A percentile compares a stretch with the other conserved stretches of the same genome.
These are phyloP conservation scores for Pangasius mekongensis DNA, from an alignment of 2,797 vertebrate species.

Conservation along the genomic window DNA sequence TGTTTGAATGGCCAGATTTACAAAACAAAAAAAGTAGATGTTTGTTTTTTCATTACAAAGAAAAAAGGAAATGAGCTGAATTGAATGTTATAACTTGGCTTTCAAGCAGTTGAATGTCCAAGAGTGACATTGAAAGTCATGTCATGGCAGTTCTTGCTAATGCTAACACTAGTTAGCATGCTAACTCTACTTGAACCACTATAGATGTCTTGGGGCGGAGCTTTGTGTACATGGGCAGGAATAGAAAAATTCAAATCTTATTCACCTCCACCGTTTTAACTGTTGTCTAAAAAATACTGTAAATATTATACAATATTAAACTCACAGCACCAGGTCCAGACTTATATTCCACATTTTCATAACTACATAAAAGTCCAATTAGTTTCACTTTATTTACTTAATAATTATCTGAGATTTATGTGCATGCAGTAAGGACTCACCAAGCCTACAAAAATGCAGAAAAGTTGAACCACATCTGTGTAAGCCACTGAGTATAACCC, in stretches of 20 bases:
- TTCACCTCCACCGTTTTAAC: background rate
- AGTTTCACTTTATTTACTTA: background rate
- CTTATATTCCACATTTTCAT: background rate
- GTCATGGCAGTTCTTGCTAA: too few relatives aligned
- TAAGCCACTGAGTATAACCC: conserved; percentile 97
- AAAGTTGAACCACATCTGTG: conserved; percentile 95
- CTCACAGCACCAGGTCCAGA: background rate
- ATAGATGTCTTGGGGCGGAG: background rate
- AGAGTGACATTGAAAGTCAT: too few relatives aligned
- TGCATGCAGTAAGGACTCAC: conserved; percentile 65
- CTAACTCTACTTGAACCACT: background rate
- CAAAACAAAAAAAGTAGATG: too few relatives aligned
- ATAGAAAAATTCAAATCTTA: background rate
- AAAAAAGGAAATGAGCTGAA: too few relatives aligned
- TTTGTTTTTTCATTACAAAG: too few relatives aligned
- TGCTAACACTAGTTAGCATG: background rate
- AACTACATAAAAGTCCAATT: background rate
- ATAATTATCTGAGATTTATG: background rate
- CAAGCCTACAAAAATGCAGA: conserved; percentile 95
- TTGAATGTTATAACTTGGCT: too few relatives aligned
- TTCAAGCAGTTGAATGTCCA: too few relatives aligned
- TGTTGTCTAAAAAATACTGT: background rate
- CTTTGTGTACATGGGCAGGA: background rate
- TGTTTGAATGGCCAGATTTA: too few relatives aligned
- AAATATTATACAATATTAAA: background rate